Evolutionary conservation across 2,888 invertebrate species (phyloP), one percentile per base, ranked within the genome.

Genomic region (Bombylius discolor): DNA sequence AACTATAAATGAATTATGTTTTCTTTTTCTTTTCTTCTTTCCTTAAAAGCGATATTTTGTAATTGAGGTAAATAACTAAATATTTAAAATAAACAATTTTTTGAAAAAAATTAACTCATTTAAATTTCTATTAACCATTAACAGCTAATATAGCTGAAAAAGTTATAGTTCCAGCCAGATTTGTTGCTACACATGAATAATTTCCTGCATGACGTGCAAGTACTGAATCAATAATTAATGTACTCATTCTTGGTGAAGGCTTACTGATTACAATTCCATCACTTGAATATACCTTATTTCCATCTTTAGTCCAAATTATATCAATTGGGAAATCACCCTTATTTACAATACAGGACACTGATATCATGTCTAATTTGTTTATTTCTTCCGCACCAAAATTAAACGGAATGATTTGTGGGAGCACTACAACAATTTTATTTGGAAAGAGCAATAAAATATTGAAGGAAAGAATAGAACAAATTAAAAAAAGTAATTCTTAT

Each of bases 271-370:
- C 68, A 13, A 74, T 68, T 47, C 73, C 81, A 63, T 76, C 74
- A 62, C 78, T 79, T 61, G 70, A 75, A 60, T 66, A 76, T 64
- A 68, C 72, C 57, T 66, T 73, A 5, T 67, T 63, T 5, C 77
- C 76, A 62, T 80, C 78, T 49, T 80, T 74, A 51, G 77, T 81
- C 89, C 89, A 91, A 52, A 79, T 78, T 58, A 92, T 85, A 60
- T 79, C 79, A 56, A 92, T 77, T 33, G 91, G 91, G 61, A 83
- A 73, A 71, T 92, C 91, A 52, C 91, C 89, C 71, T 87, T 85
- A 59, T 79, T 80, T 44, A 85, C 83, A 65, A 83, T 81, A 70
- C 89, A 89, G 59, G 81, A 81, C 12, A 82, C 80, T 47, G 84
- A 83, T 42, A 82, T 79, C 68, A 80, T 79, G 65, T 85, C 85